A percentile compares a stretch with the other conserved stretches of the same genome.
Evolutionary conservation across 2,113 vertebrate genomes (phyloP).

Genomic region (Rhinopomastus cyanomelas): DNA sequence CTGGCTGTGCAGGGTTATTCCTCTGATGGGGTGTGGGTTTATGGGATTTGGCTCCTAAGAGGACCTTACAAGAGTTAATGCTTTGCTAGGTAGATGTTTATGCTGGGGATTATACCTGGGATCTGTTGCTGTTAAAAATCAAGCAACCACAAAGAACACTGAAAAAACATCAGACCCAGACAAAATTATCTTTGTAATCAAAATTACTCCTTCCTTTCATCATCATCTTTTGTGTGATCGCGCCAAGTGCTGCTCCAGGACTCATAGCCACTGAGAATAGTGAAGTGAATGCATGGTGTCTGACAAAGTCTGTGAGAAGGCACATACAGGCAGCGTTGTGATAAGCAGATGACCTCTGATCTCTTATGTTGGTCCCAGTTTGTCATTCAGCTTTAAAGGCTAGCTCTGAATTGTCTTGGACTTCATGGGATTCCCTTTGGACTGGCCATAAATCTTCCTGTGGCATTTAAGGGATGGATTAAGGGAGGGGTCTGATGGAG

Average conservation of each 20-base stretch:
- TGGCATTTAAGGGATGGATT: background rate
- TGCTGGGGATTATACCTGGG: background rate
- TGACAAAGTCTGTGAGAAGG: background rate
- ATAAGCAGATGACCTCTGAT: background rate
- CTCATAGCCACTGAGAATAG: background rate
- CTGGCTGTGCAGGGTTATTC: background rate
- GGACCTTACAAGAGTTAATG: background rate
- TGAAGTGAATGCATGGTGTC: accelerated
- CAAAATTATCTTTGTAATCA: background rate
- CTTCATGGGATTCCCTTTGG: background rate
- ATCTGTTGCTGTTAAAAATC: background rate
- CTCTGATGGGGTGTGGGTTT: background rate
- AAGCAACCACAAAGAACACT: background rate
- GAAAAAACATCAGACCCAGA: background rate
- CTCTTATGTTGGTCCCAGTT: background rate
- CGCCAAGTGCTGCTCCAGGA: background rate
- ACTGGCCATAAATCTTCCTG: background rate
- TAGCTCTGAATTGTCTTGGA: background rate
- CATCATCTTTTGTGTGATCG: background rate
- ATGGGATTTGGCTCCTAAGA: background rate
- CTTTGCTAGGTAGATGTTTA: background rate
- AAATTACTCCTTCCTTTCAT: background rate
- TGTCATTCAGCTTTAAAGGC: background rate
- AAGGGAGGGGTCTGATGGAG: background rate
- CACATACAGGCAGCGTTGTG: accelerated